These are phyloP conservation scores for Cephus pygmeus DNA, from an alignment of 2,888 invertebrate genomes.

Conservation along the genomic window DNA sequence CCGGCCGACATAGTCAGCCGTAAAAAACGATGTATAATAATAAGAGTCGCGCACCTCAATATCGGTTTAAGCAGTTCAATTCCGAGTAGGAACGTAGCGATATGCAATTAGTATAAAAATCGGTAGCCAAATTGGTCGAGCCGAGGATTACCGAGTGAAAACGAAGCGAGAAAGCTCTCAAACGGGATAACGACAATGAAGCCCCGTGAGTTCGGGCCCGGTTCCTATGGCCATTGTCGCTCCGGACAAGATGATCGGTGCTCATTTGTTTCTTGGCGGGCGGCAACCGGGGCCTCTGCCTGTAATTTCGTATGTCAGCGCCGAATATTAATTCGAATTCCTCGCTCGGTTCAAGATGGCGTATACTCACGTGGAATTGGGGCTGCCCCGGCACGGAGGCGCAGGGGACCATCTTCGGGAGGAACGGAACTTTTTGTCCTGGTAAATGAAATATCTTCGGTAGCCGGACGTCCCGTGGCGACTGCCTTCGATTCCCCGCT, in stretches of 20 bases:
- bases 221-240: slow-evolving; percentile 39
- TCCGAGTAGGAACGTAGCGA: slow-evolving; percentile 9
- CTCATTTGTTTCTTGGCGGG: slow-evolving; percentile 60
- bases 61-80: slow-evolving; percentile 2
- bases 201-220: slow-evolving; percentile 23
- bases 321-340: slow-evolving; percentile 66
- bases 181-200: slow-evolving; percentile 24
- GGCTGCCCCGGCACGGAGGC: not conserved
- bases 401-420: slow-evolving; percentile 6
- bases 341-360: slow-evolving; percentile 33
- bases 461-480: slow-evolving; percentile 57
- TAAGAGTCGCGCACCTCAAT: not conserved
- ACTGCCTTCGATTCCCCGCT: slow-evolving; percentile 34
- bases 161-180: slow-evolving; percentile 31
- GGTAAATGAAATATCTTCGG: slow-evolving; percentile 64
- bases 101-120: slow-evolving; percentile 29
- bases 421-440: slow-evolving; percentile 45
- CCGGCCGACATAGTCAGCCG: not conserved
- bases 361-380: slow-evolving; percentile 9
- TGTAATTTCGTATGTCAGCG: slow-evolving; percentile 64
- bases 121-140: slow-evolving; percentile 39
- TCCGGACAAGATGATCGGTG: slow-evolving; percentile 55
- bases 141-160: slow-evolving; percentile 28
- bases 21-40: not conserved
- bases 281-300: slow-evolving; percentile 40